phyloP scores from a whole-genome alignment of 2,888 invertebrate species.

The Lasioglossum pauxillum region DNA sequence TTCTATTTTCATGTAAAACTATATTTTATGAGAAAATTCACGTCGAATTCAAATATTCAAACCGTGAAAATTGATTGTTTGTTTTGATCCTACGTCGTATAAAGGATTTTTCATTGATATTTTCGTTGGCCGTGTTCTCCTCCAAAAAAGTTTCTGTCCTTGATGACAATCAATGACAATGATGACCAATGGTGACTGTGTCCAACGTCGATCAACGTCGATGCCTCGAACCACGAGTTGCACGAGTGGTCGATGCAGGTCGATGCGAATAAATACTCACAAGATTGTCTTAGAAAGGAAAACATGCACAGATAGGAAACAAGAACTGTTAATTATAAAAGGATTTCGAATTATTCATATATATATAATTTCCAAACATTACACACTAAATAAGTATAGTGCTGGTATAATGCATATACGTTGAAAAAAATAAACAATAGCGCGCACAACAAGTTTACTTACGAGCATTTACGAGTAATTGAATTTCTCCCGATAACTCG shows the following conservation, averaged over 20 bases:
- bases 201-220: background rate
- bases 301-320: background rate
- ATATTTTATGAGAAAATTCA: background rate
- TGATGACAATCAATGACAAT: no score
- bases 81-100: background rate
- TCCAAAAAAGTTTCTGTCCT: background rate
- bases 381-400: background rate
- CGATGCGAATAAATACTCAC: background rate
- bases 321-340: constrained; percentile 7
- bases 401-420: no score
- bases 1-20: background rate
- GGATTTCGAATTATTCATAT: background rate
- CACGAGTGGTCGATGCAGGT: no score
- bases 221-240: no score
- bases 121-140: background rate
- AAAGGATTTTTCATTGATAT: background rate
- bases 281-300: background rate
- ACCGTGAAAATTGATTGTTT: background rate
- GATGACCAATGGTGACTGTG: no score
- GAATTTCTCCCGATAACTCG: background rate
- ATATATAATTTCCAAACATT: background rate
- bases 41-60: background rate
- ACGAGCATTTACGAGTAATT: background rate
- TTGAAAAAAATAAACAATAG: background rate
- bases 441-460: constrained; percentile 25